phyloP scores from a whole-genome alignment of 2,888 invertebrate genomes.

The Zaprionus lineosus region DNA sequence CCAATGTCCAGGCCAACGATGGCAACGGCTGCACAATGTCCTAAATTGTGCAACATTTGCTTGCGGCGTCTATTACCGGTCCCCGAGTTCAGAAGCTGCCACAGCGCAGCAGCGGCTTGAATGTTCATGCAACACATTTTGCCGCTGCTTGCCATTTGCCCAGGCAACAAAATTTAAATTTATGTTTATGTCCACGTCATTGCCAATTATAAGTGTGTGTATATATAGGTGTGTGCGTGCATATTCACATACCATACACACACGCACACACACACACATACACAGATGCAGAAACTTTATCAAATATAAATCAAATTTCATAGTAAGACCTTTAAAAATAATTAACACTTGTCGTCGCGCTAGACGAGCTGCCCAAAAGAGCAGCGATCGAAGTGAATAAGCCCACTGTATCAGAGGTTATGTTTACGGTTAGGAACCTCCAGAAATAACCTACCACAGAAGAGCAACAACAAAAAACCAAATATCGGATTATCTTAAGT shows the following conservation, averaged over 20 bases:
- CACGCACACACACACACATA: not conserved
- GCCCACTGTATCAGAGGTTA: too few species aligned
- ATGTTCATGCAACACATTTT: slow-evolving; percentile 68
- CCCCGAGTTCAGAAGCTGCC: slow-evolving; percentile 30
- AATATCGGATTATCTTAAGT: too few species aligned
- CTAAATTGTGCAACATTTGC: slow-evolving; percentile 76
- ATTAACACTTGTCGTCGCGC: not conserved
- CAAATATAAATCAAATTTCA: not conserved
- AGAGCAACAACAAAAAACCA: too few species aligned
- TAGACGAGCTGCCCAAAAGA: not conserved
- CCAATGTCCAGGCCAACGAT: slow-evolving; percentile 8
- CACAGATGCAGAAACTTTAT: not conserved
- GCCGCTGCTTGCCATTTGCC: slow-evolving; percentile 28
- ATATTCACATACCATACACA: not conserved
- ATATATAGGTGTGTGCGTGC: not conserved
- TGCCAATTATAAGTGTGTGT: slow-evolving; percentile 17
- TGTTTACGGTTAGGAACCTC: too few species aligned
- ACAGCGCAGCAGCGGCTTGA: slow-evolving; percentile 43
- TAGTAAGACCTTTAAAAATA: not conserved
- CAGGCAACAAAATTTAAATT: slow-evolving; percentile 58
- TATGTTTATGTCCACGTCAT: slow-evolving; percentile 46
- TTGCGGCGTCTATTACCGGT: slow-evolving; percentile 56
- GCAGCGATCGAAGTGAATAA: not conserved
- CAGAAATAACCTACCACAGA: too few species aligned
- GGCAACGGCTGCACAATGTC: slow-evolving; percentile 62